Evolutionary conservation across 2,888 invertebrate species (phyloP).

Genomic region (Arge pagana): DNA sequence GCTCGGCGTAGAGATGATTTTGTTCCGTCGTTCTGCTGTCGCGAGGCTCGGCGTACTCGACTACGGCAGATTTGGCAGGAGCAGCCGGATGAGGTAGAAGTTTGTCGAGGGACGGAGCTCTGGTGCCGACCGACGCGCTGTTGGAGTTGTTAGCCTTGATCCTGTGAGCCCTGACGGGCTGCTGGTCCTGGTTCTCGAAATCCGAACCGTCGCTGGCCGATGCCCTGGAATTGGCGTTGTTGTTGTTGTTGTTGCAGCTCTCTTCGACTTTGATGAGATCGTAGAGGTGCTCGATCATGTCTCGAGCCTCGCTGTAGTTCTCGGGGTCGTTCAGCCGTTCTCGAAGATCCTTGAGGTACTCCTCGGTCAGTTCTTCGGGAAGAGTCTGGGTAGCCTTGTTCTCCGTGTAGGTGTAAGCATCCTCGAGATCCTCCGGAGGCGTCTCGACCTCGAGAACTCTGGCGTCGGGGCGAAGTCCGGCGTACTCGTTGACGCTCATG

Average conservation of each 20-base stretch:
- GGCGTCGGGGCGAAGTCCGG: slow-evolving; percentile 65
- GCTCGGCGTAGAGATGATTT: slow-evolving; percentile 68
- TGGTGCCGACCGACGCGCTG: slow-evolving; percentile 64
- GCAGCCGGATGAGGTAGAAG: slow-evolving; percentile 59
- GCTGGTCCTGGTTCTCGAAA: slow-evolving; percentile 61
- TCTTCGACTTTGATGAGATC: slow-evolving; percentile 76
- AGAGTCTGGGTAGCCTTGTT: slow-evolving; percentile 73
- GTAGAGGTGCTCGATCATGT: slow-evolving; percentile 77
- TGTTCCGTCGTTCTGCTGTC: slow-evolving; percentile 52
- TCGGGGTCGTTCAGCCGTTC: slow-evolving; percentile 74
- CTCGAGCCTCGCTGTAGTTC: slow-evolving; percentile 74
- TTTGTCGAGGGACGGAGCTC: slow-evolving; percentile 65
- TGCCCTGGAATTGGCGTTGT: slow-evolving; percentile 42
- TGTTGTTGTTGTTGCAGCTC: slow-evolving; percentile 64
- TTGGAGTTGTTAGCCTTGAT: slow-evolving; percentile 53
- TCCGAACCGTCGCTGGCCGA: slow-evolving; percentile 33
- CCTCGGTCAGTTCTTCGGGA: slow-evolving; percentile 76
- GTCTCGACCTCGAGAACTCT: slow-evolving; percentile 60
- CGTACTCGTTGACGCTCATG: slow-evolving; percentile 67
- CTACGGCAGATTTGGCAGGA: slow-evolving; percentile 44
- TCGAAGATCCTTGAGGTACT: slow-evolving; percentile 70
- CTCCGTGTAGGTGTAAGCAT: slow-evolving; percentile 55
- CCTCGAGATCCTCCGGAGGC: slow-evolving; percentile 53
- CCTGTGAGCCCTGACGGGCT: slow-evolving; percentile 65
- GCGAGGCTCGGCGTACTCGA: slow-evolving; percentile 60